Evolutionary conservation across 1,140 invertebrate genomes (phyloP).

Genomic region (Sinella curviseta): DNA sequence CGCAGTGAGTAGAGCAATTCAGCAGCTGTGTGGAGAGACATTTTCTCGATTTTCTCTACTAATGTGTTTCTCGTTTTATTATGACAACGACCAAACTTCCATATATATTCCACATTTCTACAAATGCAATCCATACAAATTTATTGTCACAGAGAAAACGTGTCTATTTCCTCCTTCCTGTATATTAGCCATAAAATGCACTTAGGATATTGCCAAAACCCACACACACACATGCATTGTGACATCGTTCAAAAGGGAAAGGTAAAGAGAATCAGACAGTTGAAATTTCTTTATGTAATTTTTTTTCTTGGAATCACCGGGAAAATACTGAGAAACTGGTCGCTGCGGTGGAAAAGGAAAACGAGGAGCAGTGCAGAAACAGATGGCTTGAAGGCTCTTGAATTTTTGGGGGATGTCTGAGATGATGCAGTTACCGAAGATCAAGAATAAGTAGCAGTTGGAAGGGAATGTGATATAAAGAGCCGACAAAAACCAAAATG

Average conservation of each 20-base stretch:
- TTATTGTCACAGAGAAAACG: constrained; percentile 10
- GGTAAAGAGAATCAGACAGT: neutral
- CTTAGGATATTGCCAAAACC: neutral
- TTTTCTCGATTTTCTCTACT: no score
- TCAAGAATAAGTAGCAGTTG: neutral
- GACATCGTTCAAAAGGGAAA: neutral
- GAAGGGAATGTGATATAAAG: neutral
- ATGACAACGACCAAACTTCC: neutral
- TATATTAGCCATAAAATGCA: constrained; percentile 4
- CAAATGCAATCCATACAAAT: constrained; percentile 17
- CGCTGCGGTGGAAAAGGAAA: neutral
- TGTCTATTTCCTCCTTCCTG: neutral
- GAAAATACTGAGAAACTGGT: neutral
- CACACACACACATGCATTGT: neutral
- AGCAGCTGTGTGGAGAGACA: neutral
- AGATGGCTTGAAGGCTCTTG: constrained; percentile 16
- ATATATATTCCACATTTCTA: neutral
- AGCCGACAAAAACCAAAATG: neutral
- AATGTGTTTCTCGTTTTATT: no score
- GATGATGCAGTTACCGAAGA: constrained; percentile 3
- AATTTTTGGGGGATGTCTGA: constrained; percentile 4
- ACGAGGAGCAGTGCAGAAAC: neutral
- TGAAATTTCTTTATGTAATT: neutral
- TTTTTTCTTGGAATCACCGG: neutral
- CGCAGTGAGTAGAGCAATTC: neutral